Evolutionary conservation across 2,113 vertebrate genomes (phyloP).

Genomic region (Sorex fumeus): DNA sequence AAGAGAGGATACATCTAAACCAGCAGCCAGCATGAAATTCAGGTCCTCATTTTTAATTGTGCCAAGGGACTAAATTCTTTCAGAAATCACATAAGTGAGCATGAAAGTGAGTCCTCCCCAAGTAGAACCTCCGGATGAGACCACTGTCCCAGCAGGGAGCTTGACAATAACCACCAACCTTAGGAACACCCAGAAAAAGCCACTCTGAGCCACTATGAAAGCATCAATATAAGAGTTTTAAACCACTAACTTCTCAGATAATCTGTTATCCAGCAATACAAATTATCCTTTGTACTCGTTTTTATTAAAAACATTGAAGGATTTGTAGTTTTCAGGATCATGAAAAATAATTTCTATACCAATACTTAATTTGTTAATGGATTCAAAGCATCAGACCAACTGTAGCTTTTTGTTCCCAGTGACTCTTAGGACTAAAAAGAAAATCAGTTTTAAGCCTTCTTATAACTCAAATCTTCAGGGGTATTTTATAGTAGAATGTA

Average conservation of each 20-base stretch:
- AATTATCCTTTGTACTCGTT: not conserved
- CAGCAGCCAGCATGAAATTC: not conserved
- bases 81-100: not conserved
- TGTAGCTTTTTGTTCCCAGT: not conserved
- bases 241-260: not conserved
- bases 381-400: constrained; percentile 17
- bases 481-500: constrained; percentile 16
- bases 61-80: not conserved
- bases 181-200: not conserved
- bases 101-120: not conserved
- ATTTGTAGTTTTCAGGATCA: constrained; percentile 32
- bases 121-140: not conserved
- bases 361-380: constrained; percentile 40
- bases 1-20: not conserved
- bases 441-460: constrained; percentile 15
- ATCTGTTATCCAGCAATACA: not conserved
- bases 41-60: not conserved
- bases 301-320: constrained; percentile 17
- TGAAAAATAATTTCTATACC: constrained; percentile 20
- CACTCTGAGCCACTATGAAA: not conserved
- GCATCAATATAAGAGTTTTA: not conserved
- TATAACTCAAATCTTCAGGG: not conserved
- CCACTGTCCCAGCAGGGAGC: no score
- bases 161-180: not conserved
- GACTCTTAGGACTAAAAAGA: constrained; percentile 22